Percentiles rank a stretch among this genome's conserved stretches.
phyloP scores from a whole-genome alignment of 92 coral and sea anemone species.

The Scolanthus callimorphus region DNA sequence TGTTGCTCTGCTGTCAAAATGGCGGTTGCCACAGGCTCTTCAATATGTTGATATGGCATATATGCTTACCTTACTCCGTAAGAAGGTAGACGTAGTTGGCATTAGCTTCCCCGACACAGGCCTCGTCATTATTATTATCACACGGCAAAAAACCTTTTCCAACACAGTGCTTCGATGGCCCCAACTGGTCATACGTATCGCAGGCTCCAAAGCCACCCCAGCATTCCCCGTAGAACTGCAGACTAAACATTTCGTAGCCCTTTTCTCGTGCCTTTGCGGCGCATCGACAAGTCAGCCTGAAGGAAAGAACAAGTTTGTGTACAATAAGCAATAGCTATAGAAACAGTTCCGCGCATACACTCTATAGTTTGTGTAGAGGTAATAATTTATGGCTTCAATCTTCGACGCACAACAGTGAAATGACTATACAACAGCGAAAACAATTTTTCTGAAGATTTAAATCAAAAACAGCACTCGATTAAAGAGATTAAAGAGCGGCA shows the following conservation, averaged over 20 bases:
- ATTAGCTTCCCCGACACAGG: slow-evolving; percentile 38
- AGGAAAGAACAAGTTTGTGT: neutral
- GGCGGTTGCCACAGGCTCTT: too few species aligned
- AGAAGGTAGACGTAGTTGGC: slow-evolving; percentile 65
- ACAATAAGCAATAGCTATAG: too few species aligned
- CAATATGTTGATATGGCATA: too few species aligned
- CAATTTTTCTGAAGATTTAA: too few species aligned
- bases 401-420: too few species aligned
- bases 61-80: slow-evolving; percentile 7
- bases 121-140: slow-evolving; percentile 12
- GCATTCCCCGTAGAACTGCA: slow-evolving; percentile 76
- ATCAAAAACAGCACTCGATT: neutral
- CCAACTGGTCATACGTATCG: slow-evolving; percentile 27
- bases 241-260: slow-evolving; percentile 48
- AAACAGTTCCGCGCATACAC: too few species aligned
- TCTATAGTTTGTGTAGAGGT: too few species aligned
- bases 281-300: slow-evolving; percentile 50
- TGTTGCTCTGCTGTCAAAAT: too few species aligned
- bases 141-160: slow-evolving; percentile 22
- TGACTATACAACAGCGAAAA: too few species aligned
- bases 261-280: slow-evolving; percentile 22
- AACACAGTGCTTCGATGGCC: slow-evolving; percentile 25
- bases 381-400: too few species aligned
- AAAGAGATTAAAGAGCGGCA: neutral
- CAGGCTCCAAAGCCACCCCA: slow-evolving; percentile 57